Conservation (phyloP, 2,797 vertebrate genomes). For the Calcarius lapponicus region DNA sequence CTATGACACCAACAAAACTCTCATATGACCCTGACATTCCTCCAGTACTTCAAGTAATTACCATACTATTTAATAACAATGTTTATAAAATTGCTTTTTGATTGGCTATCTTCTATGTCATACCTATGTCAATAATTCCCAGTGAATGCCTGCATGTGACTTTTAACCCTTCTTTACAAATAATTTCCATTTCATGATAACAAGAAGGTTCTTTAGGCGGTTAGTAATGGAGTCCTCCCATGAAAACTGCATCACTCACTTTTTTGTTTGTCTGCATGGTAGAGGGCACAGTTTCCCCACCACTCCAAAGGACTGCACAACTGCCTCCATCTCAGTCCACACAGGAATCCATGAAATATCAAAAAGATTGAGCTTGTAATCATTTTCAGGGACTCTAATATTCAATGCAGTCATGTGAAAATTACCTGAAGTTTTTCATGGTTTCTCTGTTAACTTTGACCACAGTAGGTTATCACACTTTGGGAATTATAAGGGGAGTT, state of each 20-base stretch:
- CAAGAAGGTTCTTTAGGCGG: conserved; percentile 14
- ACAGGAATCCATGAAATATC: background rate
- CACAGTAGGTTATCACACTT: background rate
- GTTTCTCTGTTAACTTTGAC: background rate
- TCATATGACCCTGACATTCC: conserved; percentile 77
- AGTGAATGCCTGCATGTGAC: conserved; percentile 62
- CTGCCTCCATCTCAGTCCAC: background rate
- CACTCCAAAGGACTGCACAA: background rate
- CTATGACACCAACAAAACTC: conserved; percentile 77
- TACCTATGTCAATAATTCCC: conserved; percentile 75
- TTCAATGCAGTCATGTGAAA: background rate
- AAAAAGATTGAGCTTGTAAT: background rate
- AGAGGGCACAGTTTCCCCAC: background rate
- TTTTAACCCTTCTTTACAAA: conserved; percentile 74
- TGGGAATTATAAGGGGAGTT: too few species aligned
- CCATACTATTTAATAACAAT: conserved; percentile 82
- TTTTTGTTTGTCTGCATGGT: background rate
- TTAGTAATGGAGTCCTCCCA: conserved; percentile 3
- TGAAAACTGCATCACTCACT: background rate
- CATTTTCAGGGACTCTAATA: background rate
- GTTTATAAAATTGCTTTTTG: conserved; percentile 83
- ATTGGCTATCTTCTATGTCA: conserved; percentile 76
- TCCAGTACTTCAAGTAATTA: conserved; percentile 82
- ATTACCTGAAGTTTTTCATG: background rate
- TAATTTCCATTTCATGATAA: conserved; percentile 73